Conservation (phyloP, 2,113 vertebrate genomes). For the Vimba vimba region DNA sequence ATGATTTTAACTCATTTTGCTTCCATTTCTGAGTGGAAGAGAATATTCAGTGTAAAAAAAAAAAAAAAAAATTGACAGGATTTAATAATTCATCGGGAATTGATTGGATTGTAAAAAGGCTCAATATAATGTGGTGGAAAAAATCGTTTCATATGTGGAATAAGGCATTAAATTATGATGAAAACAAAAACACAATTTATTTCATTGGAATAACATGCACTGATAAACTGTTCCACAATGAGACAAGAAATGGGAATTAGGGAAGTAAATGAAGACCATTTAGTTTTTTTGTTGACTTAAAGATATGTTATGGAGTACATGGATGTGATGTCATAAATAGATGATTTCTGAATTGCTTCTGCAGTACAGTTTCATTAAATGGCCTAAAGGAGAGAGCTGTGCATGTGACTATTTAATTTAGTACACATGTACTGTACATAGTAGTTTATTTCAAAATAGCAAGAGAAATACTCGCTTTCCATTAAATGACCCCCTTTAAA, state of each 20-base stretch:
- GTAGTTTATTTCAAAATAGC: neutral
- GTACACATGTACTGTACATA: no score
- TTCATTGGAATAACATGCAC: neutral
- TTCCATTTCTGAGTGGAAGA: neutral
- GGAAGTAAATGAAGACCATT: neutral
- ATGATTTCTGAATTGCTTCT: neutral
- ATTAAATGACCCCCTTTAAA: neutral
- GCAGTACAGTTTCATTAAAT: neutral
- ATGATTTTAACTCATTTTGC: neutral
- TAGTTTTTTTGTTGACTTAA: neutral
- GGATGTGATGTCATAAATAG: neutral
- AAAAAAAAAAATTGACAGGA: neutral
- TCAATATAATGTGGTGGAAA: neutral
- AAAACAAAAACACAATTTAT: neutral
- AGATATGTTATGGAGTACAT: neutral
- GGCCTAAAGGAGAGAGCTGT: neutral
- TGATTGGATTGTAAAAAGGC: neutral
- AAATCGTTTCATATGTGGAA: neutral
- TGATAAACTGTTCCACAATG: neutral
- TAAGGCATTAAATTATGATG: neutral
- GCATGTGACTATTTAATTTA: neutral
- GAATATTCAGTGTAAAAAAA: neutral
- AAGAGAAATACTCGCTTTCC: neutral
- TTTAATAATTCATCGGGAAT: neutral
- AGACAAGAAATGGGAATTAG: neutral